Evolutionary conservation across 2,888 invertebrate species (phyloP), one percentile per base, ranked within the genome.

Genomic region (Eupeodes latifasciatus): DNA sequence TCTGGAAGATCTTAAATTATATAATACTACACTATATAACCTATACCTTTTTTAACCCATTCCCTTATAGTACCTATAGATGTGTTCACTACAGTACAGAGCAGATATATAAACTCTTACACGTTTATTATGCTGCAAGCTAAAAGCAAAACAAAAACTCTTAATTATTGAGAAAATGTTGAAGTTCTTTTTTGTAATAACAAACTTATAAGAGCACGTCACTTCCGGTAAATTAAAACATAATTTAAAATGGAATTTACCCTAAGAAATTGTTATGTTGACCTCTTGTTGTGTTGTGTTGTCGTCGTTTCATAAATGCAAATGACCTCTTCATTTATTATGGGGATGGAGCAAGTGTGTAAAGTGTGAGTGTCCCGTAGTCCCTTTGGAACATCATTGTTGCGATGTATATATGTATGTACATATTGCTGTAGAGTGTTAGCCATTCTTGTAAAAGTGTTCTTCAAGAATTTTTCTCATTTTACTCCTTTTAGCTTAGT

Each of bases 171-270:
- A 67, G 79, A 72, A 76, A 80, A 83, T 87, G 44, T 71, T 71
- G 27, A 72, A 76, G 79, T 61, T 72, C 44, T 66, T 72, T 69
- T 80, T 71, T 71, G 55, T 53, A 71, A 71, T 71, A 71, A 55
- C 69, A 80, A 64, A 69, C 19, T 79, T 80, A 80, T 76, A n/a
- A 69, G 57, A 81, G 64, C 59, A 55, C 40, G 69, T 51, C 82
- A 83, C 83, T 74, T 84, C 80, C 67, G 57, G 62, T 69, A 87
- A 84, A 81, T 84, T 79, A 84, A 81, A 87, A 81, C 69, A 78
- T 84, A 72, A 77, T 72, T 72, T 44, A 14, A 67, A 75, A 72
- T 57, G 62, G 79, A 76, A 80, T 83, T 80, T 64, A 82, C 64
- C 75, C 57, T 55, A 51, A 1, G 36, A 67, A 79, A 72, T 72